These are phyloP conservation scores for Vidua chalybeata DNA, from an alignment of 2,113 vertebrate species.

Conservation along the genomic window DNA sequence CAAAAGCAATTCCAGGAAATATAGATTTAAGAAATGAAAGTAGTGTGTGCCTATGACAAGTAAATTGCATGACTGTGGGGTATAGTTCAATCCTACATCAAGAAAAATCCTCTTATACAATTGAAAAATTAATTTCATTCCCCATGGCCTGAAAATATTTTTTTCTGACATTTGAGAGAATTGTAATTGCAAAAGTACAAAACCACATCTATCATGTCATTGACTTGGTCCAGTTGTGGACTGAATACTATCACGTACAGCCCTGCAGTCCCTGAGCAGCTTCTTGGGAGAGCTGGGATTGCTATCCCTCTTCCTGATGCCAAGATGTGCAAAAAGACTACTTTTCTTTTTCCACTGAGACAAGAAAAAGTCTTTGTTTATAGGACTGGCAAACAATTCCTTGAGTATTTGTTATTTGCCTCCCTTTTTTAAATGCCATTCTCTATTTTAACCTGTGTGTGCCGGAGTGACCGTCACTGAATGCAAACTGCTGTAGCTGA, in stretches of 20 bases:
- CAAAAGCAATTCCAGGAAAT: constrained; percentile 37
- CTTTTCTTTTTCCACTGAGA: not conserved
- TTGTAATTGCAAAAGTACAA: constrained; percentile 10
- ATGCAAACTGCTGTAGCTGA: not conserved
- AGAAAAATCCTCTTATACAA: not conserved
- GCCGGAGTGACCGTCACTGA: not conserved
- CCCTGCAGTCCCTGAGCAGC: not conserved
- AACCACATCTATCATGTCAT: not conserved
- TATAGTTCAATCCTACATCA: constrained; percentile 7
- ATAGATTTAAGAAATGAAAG: not conserved
- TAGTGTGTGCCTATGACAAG: not conserved
- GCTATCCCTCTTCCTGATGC: not conserved
- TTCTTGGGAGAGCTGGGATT: not conserved
- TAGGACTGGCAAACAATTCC: not conserved
- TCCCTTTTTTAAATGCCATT: not conserved
- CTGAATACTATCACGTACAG: not conserved
- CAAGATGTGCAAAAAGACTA: not conserved
- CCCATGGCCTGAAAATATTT: not conserved
- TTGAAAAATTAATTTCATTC: constrained; percentile 22
- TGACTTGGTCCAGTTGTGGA: not conserved
- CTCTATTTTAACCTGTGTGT: not conserved
- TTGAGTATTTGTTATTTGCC: not conserved
- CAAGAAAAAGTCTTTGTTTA: not conserved
- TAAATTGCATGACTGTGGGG: constrained; percentile 16
- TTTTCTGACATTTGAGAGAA: not conserved